Conservation (phyloP, 1,140 invertebrate genomes). For the Micrasema longulum region DNA sequence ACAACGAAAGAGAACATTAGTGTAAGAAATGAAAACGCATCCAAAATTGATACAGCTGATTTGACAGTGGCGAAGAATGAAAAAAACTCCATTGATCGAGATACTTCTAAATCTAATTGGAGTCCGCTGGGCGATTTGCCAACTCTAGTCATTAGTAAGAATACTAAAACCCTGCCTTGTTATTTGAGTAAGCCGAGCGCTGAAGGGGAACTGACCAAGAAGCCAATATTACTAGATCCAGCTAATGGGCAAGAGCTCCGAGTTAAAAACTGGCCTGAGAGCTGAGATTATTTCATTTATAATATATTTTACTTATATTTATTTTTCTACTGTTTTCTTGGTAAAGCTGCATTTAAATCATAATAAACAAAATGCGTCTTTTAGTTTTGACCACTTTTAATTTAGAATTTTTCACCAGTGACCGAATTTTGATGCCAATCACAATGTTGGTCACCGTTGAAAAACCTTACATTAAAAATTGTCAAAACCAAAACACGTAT, state of each 20-base stretch:
- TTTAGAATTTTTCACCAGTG: too few species aligned
- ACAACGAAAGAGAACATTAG: neutral
- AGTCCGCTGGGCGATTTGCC: constrained; percentile 26
- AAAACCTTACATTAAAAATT: too few species aligned
- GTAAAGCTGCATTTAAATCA: too few species aligned
- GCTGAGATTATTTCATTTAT: constrained; percentile 3
- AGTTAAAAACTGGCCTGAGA: constrained; percentile 29
- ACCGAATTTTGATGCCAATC: too few species aligned
- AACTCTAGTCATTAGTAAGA: constrained; percentile 19
- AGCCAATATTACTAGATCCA: too few species aligned
- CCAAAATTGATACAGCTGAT: neutral
- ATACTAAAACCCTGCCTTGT: constrained; percentile 24
- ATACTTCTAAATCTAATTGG: neutral
- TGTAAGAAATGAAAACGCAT: neutral
- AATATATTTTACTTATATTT: neutral
- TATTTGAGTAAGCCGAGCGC: neutral
- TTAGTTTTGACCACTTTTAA: too few species aligned
- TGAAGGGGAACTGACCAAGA: neutral
- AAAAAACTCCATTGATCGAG: constrained; percentile 6
- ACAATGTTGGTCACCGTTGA: too few species aligned
- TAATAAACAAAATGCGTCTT: too few species aligned
- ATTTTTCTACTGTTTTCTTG: too few species aligned
- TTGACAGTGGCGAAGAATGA: neutral
- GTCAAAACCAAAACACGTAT: too few species aligned
- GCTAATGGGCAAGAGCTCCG: too few species aligned